Evolutionary conservation across 1,140 invertebrate species (phyloP).

Genomic region (Platyscapa corneri): DNA sequence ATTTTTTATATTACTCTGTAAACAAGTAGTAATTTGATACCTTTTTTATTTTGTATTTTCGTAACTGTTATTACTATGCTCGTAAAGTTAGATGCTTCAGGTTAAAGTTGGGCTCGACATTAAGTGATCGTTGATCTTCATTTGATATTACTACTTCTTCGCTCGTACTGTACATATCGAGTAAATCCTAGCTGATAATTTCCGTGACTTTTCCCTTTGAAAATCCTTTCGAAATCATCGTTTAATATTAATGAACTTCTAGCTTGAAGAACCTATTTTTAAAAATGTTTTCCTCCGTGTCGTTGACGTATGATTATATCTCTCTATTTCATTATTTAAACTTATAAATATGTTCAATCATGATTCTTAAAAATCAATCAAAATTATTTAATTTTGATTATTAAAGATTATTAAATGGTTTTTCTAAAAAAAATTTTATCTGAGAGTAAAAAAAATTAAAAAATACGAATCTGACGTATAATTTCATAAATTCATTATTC

Average conservation of each 20-base stretch:
- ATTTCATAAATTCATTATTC: too few species aligned
- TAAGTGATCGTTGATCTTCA: slow-evolving; percentile 24
- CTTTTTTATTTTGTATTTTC: not conserved
- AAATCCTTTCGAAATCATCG: not conserved
- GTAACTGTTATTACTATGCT: not conserved
- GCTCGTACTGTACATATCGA: not conserved
- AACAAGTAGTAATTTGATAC: not conserved
- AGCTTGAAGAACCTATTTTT: not conserved
- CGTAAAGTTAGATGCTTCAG: slow-evolving; percentile 7
- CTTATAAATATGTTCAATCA: too few species aligned
- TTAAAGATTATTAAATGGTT: too few species aligned
- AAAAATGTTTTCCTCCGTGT: not conserved
- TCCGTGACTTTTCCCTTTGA: not conserved
- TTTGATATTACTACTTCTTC: not conserved
- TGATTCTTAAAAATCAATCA: too few species aligned
- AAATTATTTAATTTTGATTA: too few species aligned
- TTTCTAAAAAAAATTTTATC: too few species aligned
- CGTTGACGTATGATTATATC: not conserved
- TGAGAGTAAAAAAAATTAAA: too few species aligned
- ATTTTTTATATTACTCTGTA: not conserved
- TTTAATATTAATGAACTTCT: not conserved
- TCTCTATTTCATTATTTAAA: too few species aligned
- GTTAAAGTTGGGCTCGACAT: slow-evolving; percentile 16
- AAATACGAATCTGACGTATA: too few species aligned
- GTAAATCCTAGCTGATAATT: not conserved